These are phyloP conservation scores for Lamprologus speciosus DNA, from an alignment of 2,113 vertebrate species.

Conservation along the genomic window DNA sequence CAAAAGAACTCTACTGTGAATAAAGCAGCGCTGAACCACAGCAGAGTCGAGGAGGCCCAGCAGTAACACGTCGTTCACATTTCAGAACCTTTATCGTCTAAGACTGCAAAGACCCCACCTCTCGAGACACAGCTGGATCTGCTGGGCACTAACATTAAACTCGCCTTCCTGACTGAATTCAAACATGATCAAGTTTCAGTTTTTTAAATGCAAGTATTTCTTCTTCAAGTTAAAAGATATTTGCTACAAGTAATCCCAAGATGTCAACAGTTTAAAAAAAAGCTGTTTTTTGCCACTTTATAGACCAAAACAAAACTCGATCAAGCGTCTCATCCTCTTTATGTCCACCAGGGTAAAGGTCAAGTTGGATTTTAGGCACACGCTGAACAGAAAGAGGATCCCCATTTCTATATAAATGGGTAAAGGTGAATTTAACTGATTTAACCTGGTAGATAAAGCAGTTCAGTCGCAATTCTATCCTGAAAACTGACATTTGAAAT, in stretches of 20 bases:
- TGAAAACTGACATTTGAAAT: background rate
- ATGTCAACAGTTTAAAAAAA: background rate
- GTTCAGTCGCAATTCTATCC: background rate
- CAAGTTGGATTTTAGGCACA: background rate
- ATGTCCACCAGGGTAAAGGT: accelerated
- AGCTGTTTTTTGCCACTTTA: background rate
- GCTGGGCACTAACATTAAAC: background rate
- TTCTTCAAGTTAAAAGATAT: background rate
- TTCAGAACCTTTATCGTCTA: background rate
- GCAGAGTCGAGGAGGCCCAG: background rate
- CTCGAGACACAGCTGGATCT: background rate
- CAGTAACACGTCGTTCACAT: background rate
- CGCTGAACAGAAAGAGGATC: background rate
- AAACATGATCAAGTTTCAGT: background rate
- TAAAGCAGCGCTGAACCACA: background rate
- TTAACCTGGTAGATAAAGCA: background rate
- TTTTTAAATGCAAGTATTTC: background rate
- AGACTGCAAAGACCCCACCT: background rate
- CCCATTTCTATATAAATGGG: background rate
- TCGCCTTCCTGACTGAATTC: background rate
- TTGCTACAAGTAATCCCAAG: background rate
- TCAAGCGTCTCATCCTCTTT: background rate
- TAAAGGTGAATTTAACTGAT: background rate
- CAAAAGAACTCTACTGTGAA: background rate
- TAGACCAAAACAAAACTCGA: background rate